Evolutionary conservation across 2,113 vertebrate species (phyloP).

Genomic region (Zosterops hypoxanthus): DNA sequence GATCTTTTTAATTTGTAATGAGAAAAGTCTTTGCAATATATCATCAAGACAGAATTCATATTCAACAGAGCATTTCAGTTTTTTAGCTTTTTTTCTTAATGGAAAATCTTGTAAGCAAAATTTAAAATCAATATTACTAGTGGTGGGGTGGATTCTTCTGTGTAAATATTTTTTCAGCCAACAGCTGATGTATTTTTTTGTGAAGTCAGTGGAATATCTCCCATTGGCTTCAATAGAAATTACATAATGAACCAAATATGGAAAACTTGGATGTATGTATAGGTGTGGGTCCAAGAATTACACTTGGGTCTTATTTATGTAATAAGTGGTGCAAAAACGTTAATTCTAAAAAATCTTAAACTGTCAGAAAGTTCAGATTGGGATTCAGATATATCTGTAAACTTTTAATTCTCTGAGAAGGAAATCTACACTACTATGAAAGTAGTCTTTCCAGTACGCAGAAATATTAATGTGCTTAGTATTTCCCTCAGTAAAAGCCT

Average conservation of each 20-base stretch:
- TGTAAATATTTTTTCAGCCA: constrained; percentile 21
- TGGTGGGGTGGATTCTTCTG: not conserved
- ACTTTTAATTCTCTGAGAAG: not conserved
- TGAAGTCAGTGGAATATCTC: constrained; percentile 15
- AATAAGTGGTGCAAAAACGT: not conserved
- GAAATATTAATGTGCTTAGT: not conserved
- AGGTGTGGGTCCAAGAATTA: not conserved
- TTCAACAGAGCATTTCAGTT: not conserved
- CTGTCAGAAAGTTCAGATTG: not conserved
- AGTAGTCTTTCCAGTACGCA: not conserved
- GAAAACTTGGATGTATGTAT: not conserved
- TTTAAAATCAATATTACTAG: constrained; percentile 34
- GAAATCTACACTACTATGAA: not conserved
- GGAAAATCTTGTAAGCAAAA: not conserved
- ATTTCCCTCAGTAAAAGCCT: not conserved
- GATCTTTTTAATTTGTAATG: not conserved
- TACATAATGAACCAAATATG: not conserved
- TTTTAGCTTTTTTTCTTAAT: not conserved
- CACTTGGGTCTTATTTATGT: not conserved
- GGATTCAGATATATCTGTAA: not conserved
- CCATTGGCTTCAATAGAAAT: not conserved
- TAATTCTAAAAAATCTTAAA: not conserved
- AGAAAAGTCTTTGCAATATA: not conserved
- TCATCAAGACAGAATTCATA: not conserved
- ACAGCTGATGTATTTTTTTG: not conserved